phyloP scores from a whole-genome alignment of 2,113 vertebrate genomes.

The Rhineura floridana region DNA sequence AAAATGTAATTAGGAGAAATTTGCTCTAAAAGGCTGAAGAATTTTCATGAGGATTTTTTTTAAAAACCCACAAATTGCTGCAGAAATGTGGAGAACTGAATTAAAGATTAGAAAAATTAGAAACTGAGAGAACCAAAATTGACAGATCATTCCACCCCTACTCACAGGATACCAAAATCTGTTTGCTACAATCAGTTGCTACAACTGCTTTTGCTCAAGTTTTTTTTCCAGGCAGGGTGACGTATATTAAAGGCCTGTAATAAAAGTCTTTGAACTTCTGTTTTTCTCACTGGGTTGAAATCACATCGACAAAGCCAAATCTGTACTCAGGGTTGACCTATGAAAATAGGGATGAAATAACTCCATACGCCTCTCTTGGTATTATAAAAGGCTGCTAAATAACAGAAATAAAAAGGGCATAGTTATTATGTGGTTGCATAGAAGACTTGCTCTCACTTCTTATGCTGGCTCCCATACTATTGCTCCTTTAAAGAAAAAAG shows the following conservation, averaged over 20 bases:
- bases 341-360: neutral
- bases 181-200: neutral
- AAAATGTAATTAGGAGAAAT: too few relatives aligned
- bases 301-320: neutral
- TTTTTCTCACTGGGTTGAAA: too few relatives aligned
- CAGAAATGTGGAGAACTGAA: too few relatives aligned
- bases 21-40: too few relatives aligned
- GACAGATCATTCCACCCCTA: too few relatives aligned
- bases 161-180: too few relatives aligned
- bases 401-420: neutral
- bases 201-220: neutral
- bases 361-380: too few relatives aligned
- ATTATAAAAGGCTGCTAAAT: neutral
- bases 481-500: neutral
- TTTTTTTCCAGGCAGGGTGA: neutral
- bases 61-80: too few relatives aligned
- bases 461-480: neutral
- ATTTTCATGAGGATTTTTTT: too few relatives aligned
- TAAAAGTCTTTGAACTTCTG: too few relatives aligned
- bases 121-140: too few relatives aligned
- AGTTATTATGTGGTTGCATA: neutral
- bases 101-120: too few relatives aligned
- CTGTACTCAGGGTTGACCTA: neutral
- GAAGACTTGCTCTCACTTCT: neutral
- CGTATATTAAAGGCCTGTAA: neutral